Evolutionary conservation across 1,140 invertebrate species (phyloP).

Genomic region (Drosophila bocqueti): DNA sequence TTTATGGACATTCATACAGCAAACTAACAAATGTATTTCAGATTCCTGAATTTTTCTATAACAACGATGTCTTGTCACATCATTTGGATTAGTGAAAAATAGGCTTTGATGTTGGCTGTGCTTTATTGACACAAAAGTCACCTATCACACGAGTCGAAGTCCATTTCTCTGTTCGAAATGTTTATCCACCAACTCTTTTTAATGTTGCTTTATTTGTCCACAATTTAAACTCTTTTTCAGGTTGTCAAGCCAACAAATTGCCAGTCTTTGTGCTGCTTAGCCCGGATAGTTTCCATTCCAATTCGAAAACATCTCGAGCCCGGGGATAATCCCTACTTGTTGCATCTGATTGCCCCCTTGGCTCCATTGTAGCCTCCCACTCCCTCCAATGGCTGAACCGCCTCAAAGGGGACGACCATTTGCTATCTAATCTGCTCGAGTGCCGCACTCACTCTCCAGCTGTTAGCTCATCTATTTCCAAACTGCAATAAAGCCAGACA

Average conservation of each 20-base stretch:
- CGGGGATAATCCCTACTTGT: constrained; percentile 57
- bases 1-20: not conserved
- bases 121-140: not conserved
- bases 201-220: constrained; percentile 15
- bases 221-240: constrained; percentile 42
- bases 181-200: constrained; percentile 7
- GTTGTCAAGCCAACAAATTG: constrained; percentile 52
- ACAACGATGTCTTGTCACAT: not conserved
- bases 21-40: not conserved
- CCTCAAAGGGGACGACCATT: constrained; percentile 56
- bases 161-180: constrained; percentile 6
- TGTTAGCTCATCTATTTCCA: constrained; percentile 80
- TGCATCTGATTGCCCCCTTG: constrained; percentile 46
- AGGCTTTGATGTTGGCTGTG: not conserved
- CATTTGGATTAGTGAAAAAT: constrained; percentile 15
- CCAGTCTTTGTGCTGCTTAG: constrained; percentile 41
- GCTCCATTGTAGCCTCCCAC: constrained; percentile 17
- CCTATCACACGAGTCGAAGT: not conserved
- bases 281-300: constrained; percentile 11
- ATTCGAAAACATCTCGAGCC: constrained; percentile 34
- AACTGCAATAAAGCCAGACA: constrained; percentile 74
- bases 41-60: not conserved
- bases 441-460: constrained; percentile 76
- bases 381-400: not conserved
- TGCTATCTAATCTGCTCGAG: constrained; percentile 76